Base-by-base conservation (phyloP, 2,113 vertebrate species). In the Ptychochromis oligacanthus region DNA sequence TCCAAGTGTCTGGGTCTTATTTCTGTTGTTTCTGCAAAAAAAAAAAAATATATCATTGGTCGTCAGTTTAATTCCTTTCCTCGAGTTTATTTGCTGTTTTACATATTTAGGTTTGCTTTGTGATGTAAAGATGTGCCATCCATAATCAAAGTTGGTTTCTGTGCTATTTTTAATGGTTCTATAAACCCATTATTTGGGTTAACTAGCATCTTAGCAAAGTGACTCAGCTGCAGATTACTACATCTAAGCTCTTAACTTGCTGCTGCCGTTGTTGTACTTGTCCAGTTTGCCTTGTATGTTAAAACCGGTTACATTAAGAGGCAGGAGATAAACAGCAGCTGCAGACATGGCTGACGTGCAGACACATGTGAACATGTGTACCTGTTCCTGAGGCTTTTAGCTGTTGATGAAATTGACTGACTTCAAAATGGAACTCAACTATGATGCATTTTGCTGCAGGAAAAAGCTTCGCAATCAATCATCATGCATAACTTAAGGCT, bases 61-160 rank as follows among this genome's bases (percentile, higher is more conserved):
- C 11, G 20, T 84, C 59, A 55, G 52, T 84, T 83, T 15, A 18
- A 75, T 62, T 38, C 74, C 75, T 88, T 81, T 79, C 10, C 34
- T 86, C 26, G 34, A 65, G 65, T 82, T 84, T 31, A 58, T 86
- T 72, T 72, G 65, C 65, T 52, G 65, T n/a, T 55, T 79, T 70
- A 40, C 80, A 75, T 56, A 38, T 83, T 84, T 89, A 60, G 52
- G 2, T 77, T 81, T 88, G 40, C 82, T 87, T 80, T 70, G 82
- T 89, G 56, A 86, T 82, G 79, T 90, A 76, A 88, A 90, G 26
- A 89, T 76, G 93, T 95, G 93, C 93, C 93, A 94, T 93, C 89
- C 38, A 34, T 80, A 46, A 80, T 65, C 36, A 75, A 24, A 36
- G 43, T 89, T 86, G 65, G 58, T 90, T 91, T 89, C 67, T 74